Conservation (phyloP, 64 coral and sea anemone genomes). For the Catalaphyllia jardinei region DNA sequence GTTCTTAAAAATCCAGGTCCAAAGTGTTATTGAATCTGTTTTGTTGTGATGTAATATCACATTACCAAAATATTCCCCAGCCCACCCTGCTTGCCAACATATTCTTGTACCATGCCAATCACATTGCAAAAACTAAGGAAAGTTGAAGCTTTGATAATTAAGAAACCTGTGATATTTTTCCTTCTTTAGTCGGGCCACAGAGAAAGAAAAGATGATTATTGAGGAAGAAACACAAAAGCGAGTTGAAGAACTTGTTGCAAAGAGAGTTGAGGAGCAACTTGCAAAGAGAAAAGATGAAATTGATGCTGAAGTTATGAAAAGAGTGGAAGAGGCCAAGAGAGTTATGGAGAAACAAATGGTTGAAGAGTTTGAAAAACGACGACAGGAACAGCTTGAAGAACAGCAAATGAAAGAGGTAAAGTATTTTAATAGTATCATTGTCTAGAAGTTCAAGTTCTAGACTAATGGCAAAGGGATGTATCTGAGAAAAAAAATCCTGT, state of each 20-base stretch:
- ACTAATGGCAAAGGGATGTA: neutral
- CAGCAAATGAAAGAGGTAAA: constrained; percentile 85
- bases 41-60: neutral
- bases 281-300: constrained; percentile 98
- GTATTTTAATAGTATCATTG: neutral
- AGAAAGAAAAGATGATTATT: constrained; percentile 94
- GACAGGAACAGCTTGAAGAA: constrained; percentile 83
- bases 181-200: constrained; percentile 83
- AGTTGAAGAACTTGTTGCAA: constrained; percentile 95
- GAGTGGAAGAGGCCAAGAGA: constrained; percentile 95
- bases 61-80: neutral
- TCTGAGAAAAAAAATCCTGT: neutral
- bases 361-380: constrained; percentile 97
- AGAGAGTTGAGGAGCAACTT: constrained; percentile 95
- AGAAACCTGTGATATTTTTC: neutral
- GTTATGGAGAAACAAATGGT: constrained; percentile 97
- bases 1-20: too few relatives aligned
- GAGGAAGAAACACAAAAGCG: constrained; percentile 95
- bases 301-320: constrained; percentile 85
- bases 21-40: neutral
- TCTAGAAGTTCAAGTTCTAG: neutral
- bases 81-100: too few relatives aligned
- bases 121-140: too few relatives aligned
- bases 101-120: too few relatives aligned
- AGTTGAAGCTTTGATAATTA: too few relatives aligned